Conservation (phyloP, 2,888 invertebrate genomes). For the Aphodius sticticus region DNA sequence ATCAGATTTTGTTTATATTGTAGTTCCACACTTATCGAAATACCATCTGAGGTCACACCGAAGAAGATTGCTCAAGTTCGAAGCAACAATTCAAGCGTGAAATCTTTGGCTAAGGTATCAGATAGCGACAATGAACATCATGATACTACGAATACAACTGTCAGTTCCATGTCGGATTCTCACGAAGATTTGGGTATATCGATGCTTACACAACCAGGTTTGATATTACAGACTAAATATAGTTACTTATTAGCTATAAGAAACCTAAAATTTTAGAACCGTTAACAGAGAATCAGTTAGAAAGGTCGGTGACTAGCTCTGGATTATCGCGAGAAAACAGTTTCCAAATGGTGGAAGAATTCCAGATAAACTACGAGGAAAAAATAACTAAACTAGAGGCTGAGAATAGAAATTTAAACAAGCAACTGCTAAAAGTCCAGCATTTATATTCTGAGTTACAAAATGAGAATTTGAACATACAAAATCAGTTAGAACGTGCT, state of each 20-base stretch:
- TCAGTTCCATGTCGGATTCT: neutral
- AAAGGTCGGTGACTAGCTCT: neutral
- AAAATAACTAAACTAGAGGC: slow-evolving; percentile 52
- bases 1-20: neutral
- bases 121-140: neutral
- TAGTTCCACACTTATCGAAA: neutral
- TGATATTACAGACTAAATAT: too few relatives aligned
- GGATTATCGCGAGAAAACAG: slow-evolving; percentile 15
- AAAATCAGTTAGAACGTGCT: slow-evolving; percentile 51
- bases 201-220: slow-evolving; percentile 13
- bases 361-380: slow-evolving; percentile 44
- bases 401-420: slow-evolving; percentile 53
- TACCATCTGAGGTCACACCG: neutral
- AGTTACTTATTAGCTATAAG: too few relatives aligned
- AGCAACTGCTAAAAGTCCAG: slow-evolving; percentile 53
- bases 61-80: neutral
- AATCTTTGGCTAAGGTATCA: neutral
- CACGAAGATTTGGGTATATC: slow-evolving; percentile 11
- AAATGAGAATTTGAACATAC: slow-evolving; percentile 53
- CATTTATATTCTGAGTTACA: slow-evolving; percentile 54
- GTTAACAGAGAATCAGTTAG: neutral
- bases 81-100: neutral
- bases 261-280: neutral
- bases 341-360: slow-evolving; percentile 19
- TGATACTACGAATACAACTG: too few relatives aligned